These are phyloP conservation scores for Notoglanidium macrostoma DNA, from an alignment of 2,797 vertebrate species.

Conservation along the genomic window DNA sequence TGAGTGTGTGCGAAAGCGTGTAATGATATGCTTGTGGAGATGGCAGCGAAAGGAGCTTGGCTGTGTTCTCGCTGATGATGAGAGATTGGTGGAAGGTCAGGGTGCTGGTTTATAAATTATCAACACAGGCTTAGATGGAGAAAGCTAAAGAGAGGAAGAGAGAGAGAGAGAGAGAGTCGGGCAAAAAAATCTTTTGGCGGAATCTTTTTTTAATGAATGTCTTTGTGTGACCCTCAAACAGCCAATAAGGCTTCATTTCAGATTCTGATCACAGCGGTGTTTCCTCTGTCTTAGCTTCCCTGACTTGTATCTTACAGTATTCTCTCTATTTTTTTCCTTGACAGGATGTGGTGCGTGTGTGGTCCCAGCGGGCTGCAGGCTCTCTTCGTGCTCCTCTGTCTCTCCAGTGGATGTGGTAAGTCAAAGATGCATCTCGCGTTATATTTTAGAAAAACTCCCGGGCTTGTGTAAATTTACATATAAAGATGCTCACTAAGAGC, in stretches of 20 bases:
- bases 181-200: conserved; percentile 2
- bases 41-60: conserved; percentile 25
- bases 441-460: background rate
- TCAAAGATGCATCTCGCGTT: conserved; percentile 1
- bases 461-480: background rate
- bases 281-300: background rate
- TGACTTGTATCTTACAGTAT: background rate
- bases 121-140: conserved; percentile 5
- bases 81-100: conserved; percentile 31
- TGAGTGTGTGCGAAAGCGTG: conserved; percentile 23
- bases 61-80: conserved; percentile 31
- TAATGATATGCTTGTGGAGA: conserved; percentile 6
- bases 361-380: conserved; percentile 16
- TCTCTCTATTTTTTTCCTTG: conserved; percentile 36
- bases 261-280: conserved; percentile 29
- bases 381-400: conserved; percentile 42
- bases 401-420: conserved; percentile 49
- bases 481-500: background rate
- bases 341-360: conserved; percentile 48
- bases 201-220: conserved; percentile 45
- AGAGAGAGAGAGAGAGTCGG: background rate
- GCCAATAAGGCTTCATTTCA: conserved; percentile 34
- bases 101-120: conserved; percentile 29
- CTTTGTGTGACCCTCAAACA: conserved; percentile 39
- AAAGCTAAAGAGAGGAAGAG: background rate